Base-by-base conservation (phyloP, 1,140 invertebrate species). In the Zophobas morio region DNA sequence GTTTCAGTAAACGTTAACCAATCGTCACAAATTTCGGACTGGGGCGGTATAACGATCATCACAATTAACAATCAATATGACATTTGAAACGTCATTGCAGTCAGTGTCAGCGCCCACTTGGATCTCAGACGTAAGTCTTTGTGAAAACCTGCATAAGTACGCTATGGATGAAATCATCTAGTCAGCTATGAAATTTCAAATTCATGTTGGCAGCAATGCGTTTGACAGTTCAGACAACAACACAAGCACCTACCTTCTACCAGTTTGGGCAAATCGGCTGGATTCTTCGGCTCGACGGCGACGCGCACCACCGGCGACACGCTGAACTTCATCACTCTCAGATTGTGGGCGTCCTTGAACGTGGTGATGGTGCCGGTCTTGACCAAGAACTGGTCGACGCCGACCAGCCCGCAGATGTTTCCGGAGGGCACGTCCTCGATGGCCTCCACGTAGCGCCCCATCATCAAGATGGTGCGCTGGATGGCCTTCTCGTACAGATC, bases 311-410 rank as follows among this genome's bases (percentile, higher is more conserved):
- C 99, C 86, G 99, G 99, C 6, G 97, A 99, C 34, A 99, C 99
- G 83, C 96, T 98, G 93, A 99, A 99, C 86, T 98, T 98, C 96
- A 98, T 98, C 46, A 98, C 95, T 89, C 94, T 91, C 96, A 99
- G 95, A 92, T 99, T 99, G 90, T 99, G 98, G 20, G 99, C 98
- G 87, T 99, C 97, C 89, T 99, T 99, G 90, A 92, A 99, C 1
- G 98, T 99, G 74, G 97, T 96, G 86, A 99, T 99, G 79, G 99
- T 99, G 87, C 99, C 99, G 83, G 98, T 99, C 89, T 99, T 99
- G 2, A 99, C 96, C 82, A 99, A 91, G 90, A 97, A 99, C 88
- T 99, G 98, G 92, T 99, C 99, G 76, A 99, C 98, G 87, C 99
- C 99, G 81, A 99, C 99, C 81, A 99, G 91, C 92, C 99, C 99